These are phyloP conservation scores for Pristionchus exspectatus DNA, from an alignment of 2,888 invertebrate genomes.

Conservation along the genomic window DNA sequence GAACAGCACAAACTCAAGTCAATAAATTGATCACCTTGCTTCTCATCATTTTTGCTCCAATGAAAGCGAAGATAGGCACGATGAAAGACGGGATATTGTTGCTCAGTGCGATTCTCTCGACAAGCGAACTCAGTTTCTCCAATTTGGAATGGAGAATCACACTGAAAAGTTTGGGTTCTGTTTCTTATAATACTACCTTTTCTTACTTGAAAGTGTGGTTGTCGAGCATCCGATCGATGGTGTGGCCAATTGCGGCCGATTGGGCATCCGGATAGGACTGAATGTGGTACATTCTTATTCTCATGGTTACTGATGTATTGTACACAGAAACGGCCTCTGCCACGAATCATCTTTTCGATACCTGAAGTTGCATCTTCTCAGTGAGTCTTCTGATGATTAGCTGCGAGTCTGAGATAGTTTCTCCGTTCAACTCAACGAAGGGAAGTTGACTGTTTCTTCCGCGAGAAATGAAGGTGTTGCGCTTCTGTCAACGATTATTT, in stretches of 20 bases:
- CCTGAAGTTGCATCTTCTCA: constrained; percentile 23
- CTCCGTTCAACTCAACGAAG: constrained; percentile 44
- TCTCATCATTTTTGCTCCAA: not conserved
- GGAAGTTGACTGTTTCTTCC: constrained; percentile 4
- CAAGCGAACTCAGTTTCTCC: not conserved
- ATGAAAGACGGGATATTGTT: not conserved
- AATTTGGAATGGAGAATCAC: not conserved
- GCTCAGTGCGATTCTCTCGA: not conserved
- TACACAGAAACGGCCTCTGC: not conserved
- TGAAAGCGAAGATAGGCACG: not conserved
- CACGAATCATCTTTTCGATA: not conserved
- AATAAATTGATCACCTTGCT: not conserved
- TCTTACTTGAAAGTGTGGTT: constrained; percentile 45
- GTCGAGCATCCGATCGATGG: constrained; percentile 45
- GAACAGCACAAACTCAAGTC: not conserved
- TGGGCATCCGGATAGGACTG: not conserved
- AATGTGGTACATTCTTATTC: not conserved
- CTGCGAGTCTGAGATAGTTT: constrained; percentile 31
- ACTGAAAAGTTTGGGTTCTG: not conserved
- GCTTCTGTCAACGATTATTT: not conserved
- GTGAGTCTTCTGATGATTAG: constrained; percentile 25
- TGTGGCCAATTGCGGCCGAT: not conserved
- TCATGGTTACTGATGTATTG: too few relatives aligned
- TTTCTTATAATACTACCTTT: not conserved
- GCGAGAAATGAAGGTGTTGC: not conserved